Evolutionary conservation across 2,797 vertebrate species (phyloP).

Genomic region (Premnoplex brunnescens): DNA sequence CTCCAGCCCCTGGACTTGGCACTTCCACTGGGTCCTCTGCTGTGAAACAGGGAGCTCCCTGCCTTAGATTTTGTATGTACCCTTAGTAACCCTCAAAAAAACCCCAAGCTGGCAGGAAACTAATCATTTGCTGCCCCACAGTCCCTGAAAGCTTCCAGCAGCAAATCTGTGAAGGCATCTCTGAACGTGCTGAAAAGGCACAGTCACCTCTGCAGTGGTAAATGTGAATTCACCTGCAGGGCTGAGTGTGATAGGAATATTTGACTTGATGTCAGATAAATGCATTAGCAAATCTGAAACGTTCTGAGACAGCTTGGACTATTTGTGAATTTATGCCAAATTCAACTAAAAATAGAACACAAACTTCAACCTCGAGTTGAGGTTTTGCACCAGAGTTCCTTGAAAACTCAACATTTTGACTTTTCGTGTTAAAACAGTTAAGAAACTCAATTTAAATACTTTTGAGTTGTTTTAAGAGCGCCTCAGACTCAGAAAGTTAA

Average conservation of each 20-base stretch:
- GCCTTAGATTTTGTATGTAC: not conserved
- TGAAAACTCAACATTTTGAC: not conserved
- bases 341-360: not conserved
- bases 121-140: fast-evolving
- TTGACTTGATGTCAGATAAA: not conserved
- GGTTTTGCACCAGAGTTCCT: not conserved
- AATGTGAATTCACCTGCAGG: not conserved
- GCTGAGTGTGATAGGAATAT: not conserved
- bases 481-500: not conserved
- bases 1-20: not conserved
- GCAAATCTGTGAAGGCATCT: not conserved
- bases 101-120: not conserved
- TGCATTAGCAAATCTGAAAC: not conserved
- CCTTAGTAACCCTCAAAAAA: not conserved
- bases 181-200: not conserved
- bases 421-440: not conserved
- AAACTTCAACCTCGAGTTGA: not conserved
- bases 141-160: not conserved
- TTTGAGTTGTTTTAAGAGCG: not conserved
- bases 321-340: not conserved
- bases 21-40: not conserved
- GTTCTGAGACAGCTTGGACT: not conserved
- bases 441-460: not conserved
- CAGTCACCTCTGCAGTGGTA: not conserved
- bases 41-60: not conserved